Percentiles rank a stretch among this genome's conserved stretches.
Conservation (phyloP, 2,888 invertebrate genomes). For the Strigamia transsilvanica region DNA sequence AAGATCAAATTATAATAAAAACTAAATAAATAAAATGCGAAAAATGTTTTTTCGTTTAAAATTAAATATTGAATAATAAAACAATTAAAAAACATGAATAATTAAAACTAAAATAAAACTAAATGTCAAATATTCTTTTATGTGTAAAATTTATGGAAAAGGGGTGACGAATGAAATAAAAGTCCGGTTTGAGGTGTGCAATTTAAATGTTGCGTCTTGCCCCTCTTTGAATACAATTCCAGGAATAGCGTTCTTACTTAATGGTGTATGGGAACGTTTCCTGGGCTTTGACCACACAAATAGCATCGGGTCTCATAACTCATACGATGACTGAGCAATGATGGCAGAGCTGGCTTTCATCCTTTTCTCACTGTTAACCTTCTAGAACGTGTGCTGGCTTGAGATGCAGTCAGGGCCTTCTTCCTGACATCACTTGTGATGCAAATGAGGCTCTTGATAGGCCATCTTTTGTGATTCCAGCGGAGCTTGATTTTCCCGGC, state of each 20-base stretch:
- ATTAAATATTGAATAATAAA: too few species aligned
- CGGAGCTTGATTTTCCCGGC: not conserved
- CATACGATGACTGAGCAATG: conserved; percentile 48
- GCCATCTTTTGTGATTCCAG: conserved; percentile 50
- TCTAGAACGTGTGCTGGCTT: conserved; percentile 43
- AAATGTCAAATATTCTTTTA: not conserved
- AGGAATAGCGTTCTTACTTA: conserved; percentile 49
- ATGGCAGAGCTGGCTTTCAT: conserved; percentile 47
- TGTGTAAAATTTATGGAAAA: not conserved
- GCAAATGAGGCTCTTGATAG: conserved; percentile 51
- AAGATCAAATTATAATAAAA: not conserved
- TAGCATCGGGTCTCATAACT: conserved; percentile 45
- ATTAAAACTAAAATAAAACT: too few species aligned
- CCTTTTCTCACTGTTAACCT: conserved; percentile 46
- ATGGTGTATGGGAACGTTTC: conserved; percentile 44
- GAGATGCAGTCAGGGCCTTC: conserved; percentile 49
- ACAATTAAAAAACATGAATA: too few species aligned
- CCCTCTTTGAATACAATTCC: conserved; percentile 29
- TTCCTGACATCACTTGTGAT: conserved; percentile 51
- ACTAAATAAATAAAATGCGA: not conserved
- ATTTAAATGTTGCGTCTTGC: conserved; percentile 38
- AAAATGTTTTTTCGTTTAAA: not conserved
- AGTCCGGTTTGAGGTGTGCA: conserved; percentile 27
- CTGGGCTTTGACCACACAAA: conserved; percentile 49
- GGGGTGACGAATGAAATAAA: conserved; percentile 15